These are phyloP conservation scores for Mixornis gularis DNA, from an alignment of 2,113 vertebrate genomes.

Conservation along the genomic window DNA sequence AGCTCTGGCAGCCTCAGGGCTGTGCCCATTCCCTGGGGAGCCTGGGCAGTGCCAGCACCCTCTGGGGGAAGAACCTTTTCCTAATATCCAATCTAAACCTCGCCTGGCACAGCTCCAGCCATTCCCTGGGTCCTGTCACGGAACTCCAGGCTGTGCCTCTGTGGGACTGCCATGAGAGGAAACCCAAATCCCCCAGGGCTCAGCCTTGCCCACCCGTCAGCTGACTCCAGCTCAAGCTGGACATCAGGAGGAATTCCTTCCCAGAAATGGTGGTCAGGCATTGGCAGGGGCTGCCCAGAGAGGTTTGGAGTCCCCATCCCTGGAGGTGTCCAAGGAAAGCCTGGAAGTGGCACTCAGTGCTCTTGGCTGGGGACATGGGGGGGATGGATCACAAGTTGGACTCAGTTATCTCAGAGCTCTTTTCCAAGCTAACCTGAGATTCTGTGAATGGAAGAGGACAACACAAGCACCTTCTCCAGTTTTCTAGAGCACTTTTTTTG, in stretches of 20 bases:
- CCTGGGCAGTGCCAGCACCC: neutral
- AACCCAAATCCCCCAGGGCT: neutral
- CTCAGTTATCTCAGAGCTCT: neutral
- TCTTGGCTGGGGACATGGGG: neutral
- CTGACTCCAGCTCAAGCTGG: neutral
- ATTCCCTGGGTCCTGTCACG: fast-evolving
- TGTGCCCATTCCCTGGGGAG: neutral
- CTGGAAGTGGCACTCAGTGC: neutral
- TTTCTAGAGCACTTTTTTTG: neutral
- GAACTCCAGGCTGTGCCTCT: neutral
- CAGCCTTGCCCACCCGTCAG: neutral
- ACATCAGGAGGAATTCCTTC: neutral
- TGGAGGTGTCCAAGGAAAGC: neutral
- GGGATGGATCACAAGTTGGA: neutral
- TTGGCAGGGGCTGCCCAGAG: neutral
- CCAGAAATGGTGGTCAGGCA: neutral
- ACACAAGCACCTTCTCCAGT: neutral
- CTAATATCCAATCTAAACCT: fast-evolving
- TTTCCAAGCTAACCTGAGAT: neutral
- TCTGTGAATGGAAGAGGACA: neutral
- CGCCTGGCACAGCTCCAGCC: neutral
- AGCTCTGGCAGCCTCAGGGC: neutral
- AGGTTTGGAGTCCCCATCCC: neutral
- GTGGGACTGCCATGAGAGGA: fast-evolving
- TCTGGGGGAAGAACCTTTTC: neutral